Evolutionary conservation across 1,140 invertebrate species (phyloP).

Genomic region (Achroia grisella): DNA sequence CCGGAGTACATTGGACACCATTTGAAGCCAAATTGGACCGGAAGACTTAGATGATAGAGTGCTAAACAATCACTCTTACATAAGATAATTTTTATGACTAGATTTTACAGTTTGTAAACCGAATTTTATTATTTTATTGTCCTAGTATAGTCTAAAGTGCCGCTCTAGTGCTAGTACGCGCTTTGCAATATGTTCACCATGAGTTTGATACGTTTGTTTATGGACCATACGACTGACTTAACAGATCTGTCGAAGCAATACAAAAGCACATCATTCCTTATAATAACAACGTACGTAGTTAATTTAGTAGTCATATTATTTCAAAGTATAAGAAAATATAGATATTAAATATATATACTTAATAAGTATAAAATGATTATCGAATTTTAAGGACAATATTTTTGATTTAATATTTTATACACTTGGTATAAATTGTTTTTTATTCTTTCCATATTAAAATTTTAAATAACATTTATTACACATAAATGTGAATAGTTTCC

Average conservation of each 20-base stretch:
- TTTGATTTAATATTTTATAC: conserved; percentile 3
- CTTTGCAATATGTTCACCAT: conserved; percentile 14
- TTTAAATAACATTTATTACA: conserved; percentile 39
- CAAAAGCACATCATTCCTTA: background rate
- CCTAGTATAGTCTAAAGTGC: conserved; percentile 67
- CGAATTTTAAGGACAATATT: conserved; percentile 2
- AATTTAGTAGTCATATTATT: conserved; percentile 1
- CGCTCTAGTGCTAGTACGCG: conserved; percentile 50
- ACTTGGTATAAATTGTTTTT: conserved; percentile 10
- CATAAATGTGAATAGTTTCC: conserved; percentile 26
- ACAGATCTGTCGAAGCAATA: conserved; percentile 4
- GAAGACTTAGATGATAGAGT: conserved; percentile 28
- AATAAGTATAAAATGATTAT: conserved; percentile 3
- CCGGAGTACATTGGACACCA: conserved; percentile 24
- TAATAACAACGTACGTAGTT: background rate
- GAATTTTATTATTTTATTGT: conserved; percentile 53
- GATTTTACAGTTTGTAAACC: conserved; percentile 39
- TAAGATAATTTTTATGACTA: conserved; percentile 16
- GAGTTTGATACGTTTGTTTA: conserved; percentile 4
- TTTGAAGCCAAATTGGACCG: conserved; percentile 22
- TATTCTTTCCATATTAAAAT: conserved; percentile 24
- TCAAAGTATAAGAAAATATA: conserved; percentile 16
- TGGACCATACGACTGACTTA: conserved; percentile 7
- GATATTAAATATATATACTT: conserved; percentile 7
- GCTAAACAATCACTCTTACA: conserved; percentile 11